A percentile compares a stretch with the other conserved stretches of the same genome.
phyloP scores from a whole-genome alignment of 2,797 vertebrate genomes.

The Cynopterus sphinx region DNA sequence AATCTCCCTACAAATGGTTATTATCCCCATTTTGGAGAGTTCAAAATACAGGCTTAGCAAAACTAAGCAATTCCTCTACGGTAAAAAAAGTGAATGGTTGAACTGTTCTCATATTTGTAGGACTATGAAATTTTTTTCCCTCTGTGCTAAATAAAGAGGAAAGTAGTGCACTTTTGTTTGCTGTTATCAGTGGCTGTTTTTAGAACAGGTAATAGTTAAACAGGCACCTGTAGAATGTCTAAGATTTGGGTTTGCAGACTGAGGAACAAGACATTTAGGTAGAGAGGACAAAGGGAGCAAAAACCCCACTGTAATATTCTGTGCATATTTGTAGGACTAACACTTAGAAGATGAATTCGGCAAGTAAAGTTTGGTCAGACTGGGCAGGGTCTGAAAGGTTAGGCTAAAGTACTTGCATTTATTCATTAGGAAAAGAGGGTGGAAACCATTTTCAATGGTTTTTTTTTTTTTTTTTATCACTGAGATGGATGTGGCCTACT shows the following conservation, averaged over 20 bases:
- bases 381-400: neutral
- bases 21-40: neutral
- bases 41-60: neutral
- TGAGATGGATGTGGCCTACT: neutral
- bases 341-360: neutral
- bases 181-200: neutral
- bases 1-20: neutral
- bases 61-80: neutral
- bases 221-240: neutral
- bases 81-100: neutral
- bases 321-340: too few relatives aligned
- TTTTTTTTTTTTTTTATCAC: neutral
- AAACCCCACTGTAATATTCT: too few relatives aligned
- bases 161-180: neutral
- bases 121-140: neutral
- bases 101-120: neutral
- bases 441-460: neutral
- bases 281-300: neutral
- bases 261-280: neutral
- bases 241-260: neutral
- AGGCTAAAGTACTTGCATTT: neutral
- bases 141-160: neutral
- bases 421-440: neutral
- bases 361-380: neutral
- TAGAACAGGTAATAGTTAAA: neutral